These are phyloP conservation scores for Chymomyza amoena DNA, from an alignment of 2,888 invertebrate species.

Conservation along the genomic window DNA sequence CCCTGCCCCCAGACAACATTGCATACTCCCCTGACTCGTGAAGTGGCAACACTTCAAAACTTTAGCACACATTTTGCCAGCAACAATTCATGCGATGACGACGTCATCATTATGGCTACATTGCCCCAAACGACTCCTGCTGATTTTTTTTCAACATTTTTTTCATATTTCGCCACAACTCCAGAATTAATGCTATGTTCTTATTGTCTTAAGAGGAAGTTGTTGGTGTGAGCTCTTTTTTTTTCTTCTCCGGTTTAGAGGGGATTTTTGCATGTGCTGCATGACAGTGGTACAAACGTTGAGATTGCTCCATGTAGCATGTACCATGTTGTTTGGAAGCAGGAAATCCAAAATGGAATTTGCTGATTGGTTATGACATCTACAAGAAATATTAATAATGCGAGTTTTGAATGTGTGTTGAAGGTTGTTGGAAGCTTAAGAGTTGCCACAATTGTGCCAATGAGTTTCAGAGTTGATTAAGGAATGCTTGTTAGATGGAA, in stretches of 20 bases:
- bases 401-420: neutral
- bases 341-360: neutral
- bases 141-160: neutral
- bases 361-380: neutral
- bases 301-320: neutral
- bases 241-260: neutral
- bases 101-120: conserved; percentile 65
- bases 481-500: neutral
- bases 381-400: neutral
- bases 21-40: conserved; percentile 7
- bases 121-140: conserved; percentile 16
- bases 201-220: conserved; percentile 65
- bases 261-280: neutral
- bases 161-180: neutral
- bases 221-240: neutral
- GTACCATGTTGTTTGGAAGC: neutral
- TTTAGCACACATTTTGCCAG: conserved; percentile 62
- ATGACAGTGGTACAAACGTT: neutral
- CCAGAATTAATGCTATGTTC: conserved; percentile 37
- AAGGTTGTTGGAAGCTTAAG: neutral
- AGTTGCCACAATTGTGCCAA: neutral
- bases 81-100: conserved; percentile 33
- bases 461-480: neutral
- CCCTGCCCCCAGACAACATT: conserved; percentile 4
- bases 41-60: conserved; percentile 53